These are phyloP conservation scores for Pogonophryne albipinna DNA, from an alignment of 2,797 vertebrate genomes.

Conservation along the genomic window DNA sequence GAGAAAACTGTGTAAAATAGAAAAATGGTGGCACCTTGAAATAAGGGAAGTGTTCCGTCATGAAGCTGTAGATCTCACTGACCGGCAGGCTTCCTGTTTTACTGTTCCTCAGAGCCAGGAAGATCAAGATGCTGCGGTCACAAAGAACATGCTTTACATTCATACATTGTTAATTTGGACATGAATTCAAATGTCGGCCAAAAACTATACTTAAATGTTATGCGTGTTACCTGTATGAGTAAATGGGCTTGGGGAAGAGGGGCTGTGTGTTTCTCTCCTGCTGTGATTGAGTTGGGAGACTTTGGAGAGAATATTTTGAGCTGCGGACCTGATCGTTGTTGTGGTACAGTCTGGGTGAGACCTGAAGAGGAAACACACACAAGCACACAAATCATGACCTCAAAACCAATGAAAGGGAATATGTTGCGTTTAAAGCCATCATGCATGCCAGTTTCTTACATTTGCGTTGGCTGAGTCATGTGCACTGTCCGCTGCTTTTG, in stretches of 20 bases:
- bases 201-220: not conserved
- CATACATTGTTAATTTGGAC: too few relatives aligned
- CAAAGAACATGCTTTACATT: not conserved
- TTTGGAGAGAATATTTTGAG: conserved; percentile 88
- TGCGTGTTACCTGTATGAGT: conserved; percentile 94
- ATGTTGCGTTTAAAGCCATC: too few relatives aligned
- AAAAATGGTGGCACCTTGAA: conserved; percentile 89
- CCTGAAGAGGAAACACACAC: conserved; percentile 77
- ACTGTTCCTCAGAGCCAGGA: conserved; percentile 98
- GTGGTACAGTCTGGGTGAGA: conserved; percentile 80
- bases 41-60: conserved; percentile 98
- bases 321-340: conserved; percentile 65
- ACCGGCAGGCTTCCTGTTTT: conserved; percentile 96
- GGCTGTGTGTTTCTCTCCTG: conserved; percentile 83
- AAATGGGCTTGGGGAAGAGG: conserved; percentile 96
- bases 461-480: not conserved
- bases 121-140: conserved; percentile 94
- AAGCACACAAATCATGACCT: not conserved
- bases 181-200: too few relatives aligned
- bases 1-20: not conserved
- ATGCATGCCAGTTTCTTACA: not conserved
- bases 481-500: not conserved
- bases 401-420: not conserved
- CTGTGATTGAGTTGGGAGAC: conserved; percentile 83
- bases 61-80: conserved; percentile 99